Conservation (phyloP, 2,113 vertebrate genomes). For the Menidia beryllina region DNA sequence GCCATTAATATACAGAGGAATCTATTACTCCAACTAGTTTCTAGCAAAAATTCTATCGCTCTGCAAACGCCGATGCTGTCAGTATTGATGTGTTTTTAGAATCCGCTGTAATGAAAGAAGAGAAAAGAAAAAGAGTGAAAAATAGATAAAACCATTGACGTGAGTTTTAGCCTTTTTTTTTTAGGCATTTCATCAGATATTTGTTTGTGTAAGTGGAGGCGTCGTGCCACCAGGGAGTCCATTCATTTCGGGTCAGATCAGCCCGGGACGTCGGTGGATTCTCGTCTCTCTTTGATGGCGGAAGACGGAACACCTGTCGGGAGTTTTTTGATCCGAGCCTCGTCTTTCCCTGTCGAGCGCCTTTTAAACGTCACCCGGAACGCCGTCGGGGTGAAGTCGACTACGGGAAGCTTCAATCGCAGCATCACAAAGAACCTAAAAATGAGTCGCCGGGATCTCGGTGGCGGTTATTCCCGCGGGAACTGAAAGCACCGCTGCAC, state of each 20-base stretch:
- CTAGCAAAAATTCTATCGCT: no score
- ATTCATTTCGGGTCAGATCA: conserved; percentile 10
- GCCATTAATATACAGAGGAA: no score
- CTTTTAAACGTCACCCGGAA: conserved; percentile 11
- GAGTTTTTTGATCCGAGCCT: conserved; percentile 2
- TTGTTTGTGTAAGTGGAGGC: conserved; percentile 1
- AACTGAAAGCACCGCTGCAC: conserved; percentile 8
- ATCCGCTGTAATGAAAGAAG: no score
- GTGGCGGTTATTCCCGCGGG: conserved; percentile 39
- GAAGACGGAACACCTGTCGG: conserved; percentile 42
- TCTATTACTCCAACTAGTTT: no score
- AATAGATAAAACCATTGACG: background rate
- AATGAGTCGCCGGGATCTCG: conserved; percentile 37
- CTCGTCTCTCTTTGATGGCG: no score
- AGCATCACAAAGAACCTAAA: conserved; percentile 43
- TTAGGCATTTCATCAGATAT: background rate
- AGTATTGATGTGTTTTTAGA: no score
- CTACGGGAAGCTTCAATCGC: conserved; percentile 33
- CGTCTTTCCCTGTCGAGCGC: conserved; percentile 20
- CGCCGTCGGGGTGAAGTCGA: background rate
- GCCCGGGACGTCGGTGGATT: background rate
- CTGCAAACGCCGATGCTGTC: no score
- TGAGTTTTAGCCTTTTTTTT: background rate
- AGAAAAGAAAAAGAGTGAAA: no score
- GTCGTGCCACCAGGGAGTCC: background rate